Conservation (phyloP, 2,113 vertebrate genomes). For the Etheostoma cragini region DNA sequence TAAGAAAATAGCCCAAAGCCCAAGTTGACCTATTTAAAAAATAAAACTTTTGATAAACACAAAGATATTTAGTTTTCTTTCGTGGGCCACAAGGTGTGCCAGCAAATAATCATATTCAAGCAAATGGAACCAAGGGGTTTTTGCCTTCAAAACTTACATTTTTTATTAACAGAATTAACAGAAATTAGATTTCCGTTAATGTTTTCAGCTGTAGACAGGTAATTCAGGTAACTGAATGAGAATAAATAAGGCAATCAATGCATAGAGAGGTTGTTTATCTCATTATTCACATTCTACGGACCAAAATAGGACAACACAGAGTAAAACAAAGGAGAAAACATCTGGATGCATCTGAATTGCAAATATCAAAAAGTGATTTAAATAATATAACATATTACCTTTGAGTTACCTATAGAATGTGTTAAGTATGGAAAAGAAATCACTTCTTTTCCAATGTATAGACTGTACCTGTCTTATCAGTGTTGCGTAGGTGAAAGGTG, state of each 20-base stretch:
- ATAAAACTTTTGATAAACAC: too few species aligned
- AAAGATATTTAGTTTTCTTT: not conserved
- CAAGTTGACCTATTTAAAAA: not conserved
- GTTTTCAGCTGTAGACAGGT: not conserved
- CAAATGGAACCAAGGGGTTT: not conserved
- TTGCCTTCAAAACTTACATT: not conserved
- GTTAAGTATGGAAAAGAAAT: not conserved
- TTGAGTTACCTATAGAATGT: not conserved
- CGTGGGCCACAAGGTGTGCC: not conserved
- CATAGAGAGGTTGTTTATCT: not conserved
- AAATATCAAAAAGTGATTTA: not conserved
- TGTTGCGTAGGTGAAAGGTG: conserved; percentile 97
- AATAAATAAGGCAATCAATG: not conserved
- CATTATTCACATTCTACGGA: not conserved
- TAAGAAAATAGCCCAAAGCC: not conserved
- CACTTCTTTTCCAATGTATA: conserved; percentile 16
- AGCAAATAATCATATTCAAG: not conserved
- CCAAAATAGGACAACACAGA: not conserved
- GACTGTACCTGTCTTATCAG: conserved; percentile 95
- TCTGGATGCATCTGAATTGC: not conserved
- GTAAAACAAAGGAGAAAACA: not conserved
- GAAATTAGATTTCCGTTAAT: not conserved
- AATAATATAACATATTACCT: not conserved
- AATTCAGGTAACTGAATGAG: not conserved
- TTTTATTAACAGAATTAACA: too few species aligned